Evolutionary conservation across 2,113 vertebrate species (phyloP).

Genomic region (Platysternon megacephalum): DNA sequence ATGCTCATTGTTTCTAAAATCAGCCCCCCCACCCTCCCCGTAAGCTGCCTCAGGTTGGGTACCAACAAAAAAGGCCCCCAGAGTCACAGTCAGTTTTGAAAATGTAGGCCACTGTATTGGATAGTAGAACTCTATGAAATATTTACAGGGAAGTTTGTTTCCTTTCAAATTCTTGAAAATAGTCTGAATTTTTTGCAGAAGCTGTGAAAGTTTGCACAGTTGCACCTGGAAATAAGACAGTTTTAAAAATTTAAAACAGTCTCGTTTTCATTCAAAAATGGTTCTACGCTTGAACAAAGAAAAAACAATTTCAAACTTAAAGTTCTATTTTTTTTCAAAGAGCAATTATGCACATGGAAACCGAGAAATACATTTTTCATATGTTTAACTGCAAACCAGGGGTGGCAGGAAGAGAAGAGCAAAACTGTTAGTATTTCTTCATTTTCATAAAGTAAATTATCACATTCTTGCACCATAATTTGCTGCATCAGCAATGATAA

Average conservation of each 20-base stretch:
- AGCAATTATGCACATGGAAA: conserved; percentile 40
- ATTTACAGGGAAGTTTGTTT: not conserved
- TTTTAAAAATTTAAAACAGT: conserved; percentile 35
- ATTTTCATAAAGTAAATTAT: conserved; percentile 3
- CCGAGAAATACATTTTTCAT: conserved; percentile 62
- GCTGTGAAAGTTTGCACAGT: conserved; percentile 44
- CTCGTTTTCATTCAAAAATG: conserved; percentile 64
- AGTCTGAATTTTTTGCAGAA: conserved; percentile 47
- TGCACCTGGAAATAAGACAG: conserved; percentile 50
- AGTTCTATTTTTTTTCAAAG: conserved; percentile 41
- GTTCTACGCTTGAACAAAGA: conserved; percentile 57
- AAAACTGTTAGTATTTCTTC: conserved; percentile 6
- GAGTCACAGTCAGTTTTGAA: conserved; percentile 28
- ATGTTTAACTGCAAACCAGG: conserved; percentile 49
- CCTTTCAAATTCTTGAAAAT: conserved; percentile 58
- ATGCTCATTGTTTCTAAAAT: not conserved
- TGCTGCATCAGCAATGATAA: not conserved
- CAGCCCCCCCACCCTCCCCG: too few species aligned
- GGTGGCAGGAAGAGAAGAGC: conserved; percentile 14
- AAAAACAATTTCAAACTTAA: conserved; percentile 57
- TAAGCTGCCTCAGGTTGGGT: not conserved
- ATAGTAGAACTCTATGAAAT: not conserved
- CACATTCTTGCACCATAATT: not conserved
- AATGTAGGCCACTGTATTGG: not conserved
- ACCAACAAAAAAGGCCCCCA: not conserved